Conservation (phyloP, 30 jellyfish, hydroid and myxozoan species). For the Pelagia noctiluca region DNA sequence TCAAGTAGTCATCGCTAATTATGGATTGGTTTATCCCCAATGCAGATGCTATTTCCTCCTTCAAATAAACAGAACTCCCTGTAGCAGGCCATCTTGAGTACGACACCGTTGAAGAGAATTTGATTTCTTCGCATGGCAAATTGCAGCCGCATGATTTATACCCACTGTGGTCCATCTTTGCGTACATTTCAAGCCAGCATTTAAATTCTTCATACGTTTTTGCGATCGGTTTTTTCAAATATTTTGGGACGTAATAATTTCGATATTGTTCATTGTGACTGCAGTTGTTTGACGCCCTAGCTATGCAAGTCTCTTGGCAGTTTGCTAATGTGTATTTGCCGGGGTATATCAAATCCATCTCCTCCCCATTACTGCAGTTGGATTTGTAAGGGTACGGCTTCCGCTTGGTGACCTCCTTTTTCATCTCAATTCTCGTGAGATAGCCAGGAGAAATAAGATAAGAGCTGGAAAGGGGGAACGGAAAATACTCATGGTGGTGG, state of each 20-base stretch:
- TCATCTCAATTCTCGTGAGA: constrained; percentile 31
- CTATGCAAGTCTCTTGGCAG: constrained; percentile 60
- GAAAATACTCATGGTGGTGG: constrained; percentile 49
- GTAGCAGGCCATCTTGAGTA: constrained; percentile 73
- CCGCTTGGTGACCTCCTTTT: constrained; percentile 5
- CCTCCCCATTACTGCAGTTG: constrained; percentile 44
- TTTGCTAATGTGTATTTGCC: constrained; percentile 44
- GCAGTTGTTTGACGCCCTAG: constrained; percentile 12
- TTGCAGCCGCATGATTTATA: constrained; percentile 44
- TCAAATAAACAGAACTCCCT: constrained; percentile 30
- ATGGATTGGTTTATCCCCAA: constrained; percentile 15
- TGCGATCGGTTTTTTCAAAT: neutral
- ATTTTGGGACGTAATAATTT: constrained; percentile 29
- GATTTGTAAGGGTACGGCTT: constrained; percentile 54
- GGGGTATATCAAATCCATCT: constrained; percentile 9
- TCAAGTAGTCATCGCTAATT: constrained; percentile 48
- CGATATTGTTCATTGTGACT: neutral
- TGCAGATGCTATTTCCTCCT: constrained; percentile 31
- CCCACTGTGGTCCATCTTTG: neutral
- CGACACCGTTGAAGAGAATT: constrained; percentile 28
- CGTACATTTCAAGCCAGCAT: constrained; percentile 9
- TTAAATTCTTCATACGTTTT: neutral
- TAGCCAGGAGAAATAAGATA: constrained; percentile 44
- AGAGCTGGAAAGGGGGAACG: constrained; percentile 29
- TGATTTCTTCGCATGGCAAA: constrained; percentile 53